Percentiles rank a stretch among this genome's conserved stretches.
These are phyloP conservation scores for Melitaea athalia DNA, from an alignment of 2,888 invertebrate species.

Conservation along the genomic window DNA sequence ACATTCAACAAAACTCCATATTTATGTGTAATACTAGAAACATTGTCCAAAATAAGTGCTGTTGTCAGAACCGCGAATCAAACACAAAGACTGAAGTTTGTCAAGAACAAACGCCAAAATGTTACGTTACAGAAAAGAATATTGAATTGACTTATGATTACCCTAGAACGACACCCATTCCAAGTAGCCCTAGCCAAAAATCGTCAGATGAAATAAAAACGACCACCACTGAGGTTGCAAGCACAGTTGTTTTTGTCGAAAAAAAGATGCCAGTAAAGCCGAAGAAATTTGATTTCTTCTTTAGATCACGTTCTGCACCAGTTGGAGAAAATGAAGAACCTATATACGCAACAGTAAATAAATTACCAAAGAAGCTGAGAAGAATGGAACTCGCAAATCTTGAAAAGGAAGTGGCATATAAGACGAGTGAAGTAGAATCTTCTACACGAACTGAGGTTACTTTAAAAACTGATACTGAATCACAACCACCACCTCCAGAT, in stretches of 20 bases:
- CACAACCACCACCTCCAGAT: constrained; percentile 67
- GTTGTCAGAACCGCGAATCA: constrained; percentile 62
- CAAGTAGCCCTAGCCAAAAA: constrained; percentile 60
- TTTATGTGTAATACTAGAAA: constrained; percentile 77
- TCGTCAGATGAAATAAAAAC: constrained; percentile 63
- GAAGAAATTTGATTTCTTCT: constrained; percentile 76
- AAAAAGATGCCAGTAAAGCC: constrained; percentile 73
- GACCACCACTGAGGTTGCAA: constrained; percentile 78
- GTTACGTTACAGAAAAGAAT: constrained; percentile 77
- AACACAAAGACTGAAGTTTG: constrained; percentile 45
- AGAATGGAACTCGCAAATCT: constrained; percentile 75
- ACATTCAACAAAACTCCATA: constrained; percentile 76
- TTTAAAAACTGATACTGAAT: constrained; percentile 72
- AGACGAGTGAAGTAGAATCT: constrained; percentile 68
- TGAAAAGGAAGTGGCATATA: constrained; percentile 77
- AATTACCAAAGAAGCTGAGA: constrained; percentile 75
- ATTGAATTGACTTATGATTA: constrained; percentile 79
- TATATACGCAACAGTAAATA: constrained; percentile 79
- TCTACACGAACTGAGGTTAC: constrained; percentile 71
- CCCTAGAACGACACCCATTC: constrained; percentile 69
- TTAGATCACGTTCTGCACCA: constrained; percentile 77
- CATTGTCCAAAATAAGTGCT: constrained; percentile 70
- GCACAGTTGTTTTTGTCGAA: constrained; percentile 78
- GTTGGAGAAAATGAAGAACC: constrained; percentile 78
- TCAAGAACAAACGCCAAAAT: constrained; percentile 59